A percentile compares a stretch with the other conserved stretches of the same genome.
Conservation (phyloP, 1,140 invertebrate genomes). For the Drosophila erecta region DNA sequence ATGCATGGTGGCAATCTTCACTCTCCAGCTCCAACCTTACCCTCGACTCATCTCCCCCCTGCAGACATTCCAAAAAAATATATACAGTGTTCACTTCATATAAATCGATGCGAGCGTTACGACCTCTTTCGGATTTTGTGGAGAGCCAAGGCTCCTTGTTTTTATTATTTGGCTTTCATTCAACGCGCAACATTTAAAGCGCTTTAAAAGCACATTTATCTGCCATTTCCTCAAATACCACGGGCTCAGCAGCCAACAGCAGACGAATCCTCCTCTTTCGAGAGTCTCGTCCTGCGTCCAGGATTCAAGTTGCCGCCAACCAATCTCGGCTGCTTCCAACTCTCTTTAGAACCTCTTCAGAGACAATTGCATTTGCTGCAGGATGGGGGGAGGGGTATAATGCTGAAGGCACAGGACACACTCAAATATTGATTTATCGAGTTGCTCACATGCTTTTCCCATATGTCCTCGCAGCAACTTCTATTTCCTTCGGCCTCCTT, state of each 20-base stretch:
- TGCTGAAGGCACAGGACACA: slow-evolving; percentile 18
- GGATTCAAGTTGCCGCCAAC: slow-evolving; percentile 23
- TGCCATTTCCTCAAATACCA: slow-evolving; percentile 68
- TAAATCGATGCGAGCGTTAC: slow-evolving; percentile 50
- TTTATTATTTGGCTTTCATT: slow-evolving; percentile 32
- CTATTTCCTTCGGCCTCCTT: slow-evolving; percentile 2
- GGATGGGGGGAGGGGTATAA: neutral
- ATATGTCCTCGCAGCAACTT: slow-evolving; percentile 28
- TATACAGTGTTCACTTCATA: neutral
- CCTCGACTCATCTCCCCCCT: slow-evolving; percentile 28
- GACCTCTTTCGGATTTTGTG: slow-evolving; percentile 67
- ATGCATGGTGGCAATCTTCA: neutral
- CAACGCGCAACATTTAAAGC: slow-evolving; percentile 46
- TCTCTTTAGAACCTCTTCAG: slow-evolving; percentile 15
- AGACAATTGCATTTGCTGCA: slow-evolving; percentile 67
- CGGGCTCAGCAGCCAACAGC: slow-evolving; percentile 21
- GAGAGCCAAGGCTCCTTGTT: slow-evolving; percentile 1
- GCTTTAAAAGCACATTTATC: slow-evolving; percentile 73
- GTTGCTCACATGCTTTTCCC: slow-evolving; percentile 58
- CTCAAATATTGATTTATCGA: slow-evolving; percentile 79
- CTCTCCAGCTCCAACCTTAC: neutral
- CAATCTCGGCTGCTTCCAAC: slow-evolving; percentile 10
- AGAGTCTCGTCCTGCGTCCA: slow-evolving; percentile 7
- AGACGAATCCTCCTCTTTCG: slow-evolving; percentile 10
- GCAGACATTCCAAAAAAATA: slow-evolving; percentile 9